Conservation (phyloP, 2,888 invertebrate species). For the Anagyrus pseudococci region DNA sequence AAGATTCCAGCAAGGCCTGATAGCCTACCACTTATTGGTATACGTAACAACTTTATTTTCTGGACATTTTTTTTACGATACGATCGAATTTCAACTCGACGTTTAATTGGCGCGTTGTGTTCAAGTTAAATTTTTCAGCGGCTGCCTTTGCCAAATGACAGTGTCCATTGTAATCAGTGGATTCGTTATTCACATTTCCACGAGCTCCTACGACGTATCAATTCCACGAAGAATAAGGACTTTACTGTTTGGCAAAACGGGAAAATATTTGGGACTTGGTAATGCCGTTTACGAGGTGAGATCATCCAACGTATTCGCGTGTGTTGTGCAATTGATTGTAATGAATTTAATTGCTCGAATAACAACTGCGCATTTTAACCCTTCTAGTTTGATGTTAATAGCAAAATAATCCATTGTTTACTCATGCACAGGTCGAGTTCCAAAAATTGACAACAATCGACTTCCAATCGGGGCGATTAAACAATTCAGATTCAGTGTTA, state of each 20-base stretch:
- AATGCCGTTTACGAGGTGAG: slow-evolving; percentile 60
- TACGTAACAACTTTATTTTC: slow-evolving; percentile 40
- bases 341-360: background rate
- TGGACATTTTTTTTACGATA: background rate
- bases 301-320: background rate
- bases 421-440: slow-evolving; percentile 9
- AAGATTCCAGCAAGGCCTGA: slow-evolving; percentile 67
- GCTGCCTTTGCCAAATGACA: slow-evolving; percentile 63
- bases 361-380: too few relatives aligned
- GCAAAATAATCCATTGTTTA: too few relatives aligned
- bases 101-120: too few relatives aligned
- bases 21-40: slow-evolving; percentile 68
- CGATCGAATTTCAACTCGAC: background rate
- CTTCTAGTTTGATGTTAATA: too few relatives aligned
- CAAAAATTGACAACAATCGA: slow-evolving; percentile 21
- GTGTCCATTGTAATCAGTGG: slow-evolving; percentile 66
- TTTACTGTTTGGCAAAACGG: slow-evolving; percentile 60
- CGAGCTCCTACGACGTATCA: slow-evolving; percentile 60
- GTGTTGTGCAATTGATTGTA: background rate
- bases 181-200: slow-evolving; percentile 65
- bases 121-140: slow-evolving; percentile 67
- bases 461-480: background rate
- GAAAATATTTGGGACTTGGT: slow-evolving; percentile 60
- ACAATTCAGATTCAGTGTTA: slow-evolving; percentile 15
- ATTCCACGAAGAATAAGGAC: slow-evolving; percentile 65